These are phyloP conservation scores for Drosophila melanosoma DNA, from an alignment of 2,888 invertebrate species.

Conservation along the genomic window DNA sequence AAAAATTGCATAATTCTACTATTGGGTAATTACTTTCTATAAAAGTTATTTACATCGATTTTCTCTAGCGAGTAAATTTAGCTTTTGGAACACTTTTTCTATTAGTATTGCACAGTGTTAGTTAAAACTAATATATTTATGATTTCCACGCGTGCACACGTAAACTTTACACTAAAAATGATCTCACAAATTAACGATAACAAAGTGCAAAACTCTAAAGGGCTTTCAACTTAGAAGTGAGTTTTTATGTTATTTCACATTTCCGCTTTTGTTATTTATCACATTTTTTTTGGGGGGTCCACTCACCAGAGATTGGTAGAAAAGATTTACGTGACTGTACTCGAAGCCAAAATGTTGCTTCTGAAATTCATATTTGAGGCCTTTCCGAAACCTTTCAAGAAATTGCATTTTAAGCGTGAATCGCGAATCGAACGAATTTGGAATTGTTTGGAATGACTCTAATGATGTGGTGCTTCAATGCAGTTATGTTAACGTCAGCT, in stretches of 20 bases:
- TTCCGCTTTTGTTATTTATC: background rate
- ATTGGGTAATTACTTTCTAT: background rate
- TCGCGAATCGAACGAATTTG: background rate
- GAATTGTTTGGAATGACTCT: background rate
- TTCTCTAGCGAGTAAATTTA: conserved; percentile 21
- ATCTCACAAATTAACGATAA: conserved; percentile 15
- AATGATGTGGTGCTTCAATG: background rate
- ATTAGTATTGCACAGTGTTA: conserved; percentile 10
- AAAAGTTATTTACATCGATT: background rate
- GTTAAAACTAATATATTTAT: conserved; percentile 21
- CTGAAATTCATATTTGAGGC: conserved; percentile 78
- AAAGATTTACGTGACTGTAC: conserved; percentile 80
- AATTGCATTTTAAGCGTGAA: conserved; percentile 69
- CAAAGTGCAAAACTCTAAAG: background rate
- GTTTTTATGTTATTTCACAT: background rate
- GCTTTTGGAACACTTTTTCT: conserved; percentile 7
- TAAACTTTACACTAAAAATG: conserved; percentile 20
- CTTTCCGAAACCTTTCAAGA: conserved; percentile 72
- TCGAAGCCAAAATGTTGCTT: conserved; percentile 81
- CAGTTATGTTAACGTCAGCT: conserved; percentile 11
- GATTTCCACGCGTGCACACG: conserved; percentile 15
- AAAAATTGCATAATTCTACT: background rate
- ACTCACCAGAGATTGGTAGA: conserved; percentile 84
- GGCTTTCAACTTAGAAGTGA: background rate
- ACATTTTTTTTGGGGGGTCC: background rate